Evolutionary conservation across 1,140 invertebrate species (phyloP).

Genomic region (Paraescarpia echinospica): DNA sequence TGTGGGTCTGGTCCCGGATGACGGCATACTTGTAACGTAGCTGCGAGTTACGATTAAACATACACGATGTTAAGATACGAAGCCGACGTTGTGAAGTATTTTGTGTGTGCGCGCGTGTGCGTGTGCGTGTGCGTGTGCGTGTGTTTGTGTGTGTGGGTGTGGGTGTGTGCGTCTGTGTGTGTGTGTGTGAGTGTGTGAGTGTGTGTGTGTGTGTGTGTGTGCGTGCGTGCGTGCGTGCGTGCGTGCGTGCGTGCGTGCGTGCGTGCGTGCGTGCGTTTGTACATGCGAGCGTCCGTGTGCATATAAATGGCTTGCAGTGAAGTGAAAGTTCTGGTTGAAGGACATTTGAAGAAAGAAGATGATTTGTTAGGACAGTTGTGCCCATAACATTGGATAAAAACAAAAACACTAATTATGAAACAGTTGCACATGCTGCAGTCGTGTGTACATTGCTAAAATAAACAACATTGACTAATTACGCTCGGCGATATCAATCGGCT

Average conservation of each 20-base stretch:
- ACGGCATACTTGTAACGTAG: constrained; percentile 7
- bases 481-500: neutral
- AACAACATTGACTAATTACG: neutral
- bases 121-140: too few species aligned
- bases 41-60: neutral
- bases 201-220: too few species aligned
- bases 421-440: too few species aligned
- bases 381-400: neutral
- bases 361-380: neutral
- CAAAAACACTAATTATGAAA: neutral
- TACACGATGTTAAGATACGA: neutral
- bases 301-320: neutral
- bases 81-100: neutral
- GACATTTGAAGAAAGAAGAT: neutral
- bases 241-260: neutral
- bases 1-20: neutral
- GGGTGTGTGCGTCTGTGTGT: too few species aligned
- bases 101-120: too few species aligned
- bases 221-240: neutral
- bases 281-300: neutral
- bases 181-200: too few species aligned
- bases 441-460: neutral
- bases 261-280: neutral
- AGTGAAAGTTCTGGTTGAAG: neutral
- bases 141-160: too few species aligned